phyloP scores from a whole-genome alignment of 2,797 vertebrate species.

The Melanotaenia boesemani region DNA sequence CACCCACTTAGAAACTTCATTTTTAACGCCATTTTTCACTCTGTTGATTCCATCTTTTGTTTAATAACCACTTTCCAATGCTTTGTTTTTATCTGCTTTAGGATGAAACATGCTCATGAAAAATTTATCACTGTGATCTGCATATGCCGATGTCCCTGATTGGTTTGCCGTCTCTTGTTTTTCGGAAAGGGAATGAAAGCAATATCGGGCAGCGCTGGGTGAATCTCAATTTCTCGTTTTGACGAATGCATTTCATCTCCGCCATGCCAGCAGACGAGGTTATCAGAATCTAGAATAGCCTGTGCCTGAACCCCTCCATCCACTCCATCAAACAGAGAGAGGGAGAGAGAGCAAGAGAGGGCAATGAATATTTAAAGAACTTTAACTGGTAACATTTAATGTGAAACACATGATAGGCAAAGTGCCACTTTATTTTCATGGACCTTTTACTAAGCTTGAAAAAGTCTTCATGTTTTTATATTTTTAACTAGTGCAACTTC shows the following conservation, averaged over 20 bases:
- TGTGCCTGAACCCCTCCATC: slow-evolving; percentile 52
- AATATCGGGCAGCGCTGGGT: slow-evolving; percentile 51
- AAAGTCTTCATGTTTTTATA: slow-evolving; percentile 51
- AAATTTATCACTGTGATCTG: slow-evolving; percentile 77
- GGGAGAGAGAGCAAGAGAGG: slow-evolving; percentile 31
- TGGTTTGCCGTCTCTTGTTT: slow-evolving; percentile 70
- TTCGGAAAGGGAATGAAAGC: slow-evolving; percentile 60
- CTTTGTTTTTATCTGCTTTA: slow-evolving; percentile 65
- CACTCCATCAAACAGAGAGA: slow-evolving; percentile 47
- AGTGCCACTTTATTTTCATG: slow-evolving; percentile 30
- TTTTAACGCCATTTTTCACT: slow-evolving; percentile 62
- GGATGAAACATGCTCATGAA: slow-evolving; percentile 76
- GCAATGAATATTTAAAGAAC: slow-evolving; percentile 75
- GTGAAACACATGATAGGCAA: slow-evolving; percentile 61
- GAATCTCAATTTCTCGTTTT: slow-evolving; percentile 67
- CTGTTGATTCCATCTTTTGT: slow-evolving; percentile 77
- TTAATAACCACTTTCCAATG: slow-evolving; percentile 69
- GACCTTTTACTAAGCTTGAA: slow-evolving; percentile 34
- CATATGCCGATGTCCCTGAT: slow-evolving; percentile 80
- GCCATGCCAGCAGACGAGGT: slow-evolving; percentile 48
- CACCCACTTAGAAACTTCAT: slow-evolving; percentile 69
- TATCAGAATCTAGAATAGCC: slow-evolving; percentile 54
- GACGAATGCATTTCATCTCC: slow-evolving; percentile 70
- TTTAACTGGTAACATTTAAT: slow-evolving; percentile 73
- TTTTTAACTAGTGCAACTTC: slow-evolving; percentile 50